Evolutionary conservation across 2,113 vertebrate species (phyloP).

Genomic region (Herpailurus yagouaroundi): DNA sequence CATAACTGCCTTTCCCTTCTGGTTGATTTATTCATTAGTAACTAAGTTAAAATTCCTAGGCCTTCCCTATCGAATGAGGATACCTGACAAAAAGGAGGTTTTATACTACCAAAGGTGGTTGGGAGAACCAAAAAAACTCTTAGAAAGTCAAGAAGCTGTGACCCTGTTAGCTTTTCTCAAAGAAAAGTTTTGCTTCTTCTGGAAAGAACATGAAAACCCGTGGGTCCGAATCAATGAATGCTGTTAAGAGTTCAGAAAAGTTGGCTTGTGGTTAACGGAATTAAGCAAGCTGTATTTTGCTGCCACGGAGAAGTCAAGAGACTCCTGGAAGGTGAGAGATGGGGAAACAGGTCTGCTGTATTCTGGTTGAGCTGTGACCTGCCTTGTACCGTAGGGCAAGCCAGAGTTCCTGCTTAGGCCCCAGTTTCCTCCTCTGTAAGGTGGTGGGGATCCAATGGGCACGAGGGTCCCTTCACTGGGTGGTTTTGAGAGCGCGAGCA

Average conservation of each 20-base stretch:
- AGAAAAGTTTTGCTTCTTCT: background rate
- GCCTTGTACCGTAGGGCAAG: background rate
- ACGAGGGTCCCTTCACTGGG: background rate
- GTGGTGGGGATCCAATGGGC: background rate
- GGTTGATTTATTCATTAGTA: background rate
- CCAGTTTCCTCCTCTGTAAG: background rate
- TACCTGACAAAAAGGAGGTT: background rate
- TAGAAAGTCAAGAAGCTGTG: background rate
- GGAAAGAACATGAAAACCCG: background rate
- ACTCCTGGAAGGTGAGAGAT: background rate
- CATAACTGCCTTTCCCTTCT: background rate
- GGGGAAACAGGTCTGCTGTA: background rate
- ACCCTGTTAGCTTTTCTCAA: conserved; percentile 21
- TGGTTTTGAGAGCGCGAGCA: background rate
- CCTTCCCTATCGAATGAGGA: background rate
- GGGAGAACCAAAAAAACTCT: background rate
- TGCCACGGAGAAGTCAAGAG: background rate
- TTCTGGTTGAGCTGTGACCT: background rate
- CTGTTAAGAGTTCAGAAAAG: background rate
- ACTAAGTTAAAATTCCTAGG: background rate
- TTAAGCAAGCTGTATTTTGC: background rate
- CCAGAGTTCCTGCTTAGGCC: background rate
- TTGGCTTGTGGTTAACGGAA: background rate
- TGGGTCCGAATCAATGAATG: background rate
- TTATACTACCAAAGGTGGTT: background rate